Conservation (phyloP, 2,797 vertebrate species). For the Heliangelus exortis region DNA sequence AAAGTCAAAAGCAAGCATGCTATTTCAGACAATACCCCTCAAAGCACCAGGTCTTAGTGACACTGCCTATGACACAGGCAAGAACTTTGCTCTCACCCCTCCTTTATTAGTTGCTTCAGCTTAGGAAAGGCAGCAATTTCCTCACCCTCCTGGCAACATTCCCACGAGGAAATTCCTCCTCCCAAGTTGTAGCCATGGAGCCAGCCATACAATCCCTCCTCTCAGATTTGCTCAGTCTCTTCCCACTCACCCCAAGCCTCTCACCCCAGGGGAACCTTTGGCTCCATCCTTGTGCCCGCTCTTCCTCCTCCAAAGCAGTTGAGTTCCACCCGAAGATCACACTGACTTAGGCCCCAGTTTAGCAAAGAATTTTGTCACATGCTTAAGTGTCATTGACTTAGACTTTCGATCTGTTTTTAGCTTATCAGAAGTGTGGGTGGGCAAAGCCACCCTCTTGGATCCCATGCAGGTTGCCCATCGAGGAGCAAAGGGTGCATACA, state of each 20-base stretch:
- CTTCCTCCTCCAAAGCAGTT: slow-evolving; percentile 2
- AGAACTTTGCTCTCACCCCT: slow-evolving; percentile 5
- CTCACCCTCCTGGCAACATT: slow-evolving; percentile 26
- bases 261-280: slow-evolving; percentile 21
- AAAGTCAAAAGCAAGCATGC: neutral
- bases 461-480: accelerated
- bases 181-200: neutral
- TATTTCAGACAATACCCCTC: neutral
- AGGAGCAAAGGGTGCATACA: neutral
- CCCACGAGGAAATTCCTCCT: slow-evolving; percentile 35
- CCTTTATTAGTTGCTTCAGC: neutral
- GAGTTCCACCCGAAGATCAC: slow-evolving; percentile 46
- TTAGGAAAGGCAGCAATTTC: slow-evolving; percentile 29
- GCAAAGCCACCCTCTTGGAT: neutral
- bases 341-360: slow-evolving; percentile 50
- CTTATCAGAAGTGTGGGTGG: slow-evolving; percentile 31
- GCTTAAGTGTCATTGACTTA: neutral
- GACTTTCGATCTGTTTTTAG: slow-evolving; percentile 26
- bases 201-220: neutral
- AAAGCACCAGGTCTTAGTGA: neutral
- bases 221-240: neutral
- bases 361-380: slow-evolving; percentile 54
- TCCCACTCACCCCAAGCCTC: neutral
- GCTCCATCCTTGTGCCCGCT: neutral
- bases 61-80: neutral